Percentiles rank a stretch among this genome's conserved stretches.
phyloP scores from a whole-genome alignment of 2,888 invertebrate species.

The Azorinus chamasolen region DNA sequence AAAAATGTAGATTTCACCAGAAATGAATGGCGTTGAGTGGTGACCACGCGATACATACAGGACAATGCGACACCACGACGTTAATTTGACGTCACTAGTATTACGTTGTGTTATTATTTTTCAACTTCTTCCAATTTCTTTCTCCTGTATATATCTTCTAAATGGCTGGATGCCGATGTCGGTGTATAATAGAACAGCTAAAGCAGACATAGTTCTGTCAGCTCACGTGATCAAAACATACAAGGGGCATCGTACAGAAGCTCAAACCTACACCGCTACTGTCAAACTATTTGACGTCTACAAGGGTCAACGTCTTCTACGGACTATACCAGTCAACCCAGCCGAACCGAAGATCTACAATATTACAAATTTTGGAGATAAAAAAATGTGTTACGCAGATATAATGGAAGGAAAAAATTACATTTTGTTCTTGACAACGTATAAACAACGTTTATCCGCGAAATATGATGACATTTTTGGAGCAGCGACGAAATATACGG shows the following conservation, averaged over 20 bases:
- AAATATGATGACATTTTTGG: conserved; percentile 86
- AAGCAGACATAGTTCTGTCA: conserved; percentile 80
- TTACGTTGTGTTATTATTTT: conserved; percentile 45
- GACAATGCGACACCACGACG: conserved; percentile 48
- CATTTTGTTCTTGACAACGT: conserved; percentile 83
- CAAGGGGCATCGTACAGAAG: conserved; percentile 65
- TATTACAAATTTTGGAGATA: conserved; percentile 85
- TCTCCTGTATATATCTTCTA: conserved; percentile 82
- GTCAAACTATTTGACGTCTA: conserved; percentile 76
- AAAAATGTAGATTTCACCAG: not conserved
- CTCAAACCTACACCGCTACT: conserved; percentile 80
- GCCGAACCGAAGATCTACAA: conserved; percentile 72
- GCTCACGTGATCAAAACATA: conserved; percentile 75
- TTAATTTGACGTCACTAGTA: conserved; percentile 54
- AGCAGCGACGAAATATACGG: conserved; percentile 77
- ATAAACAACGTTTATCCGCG: conserved; percentile 80
- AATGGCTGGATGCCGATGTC: conserved; percentile 84
- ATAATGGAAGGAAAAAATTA: conserved; percentile 79
- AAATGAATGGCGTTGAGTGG: too few species aligned
- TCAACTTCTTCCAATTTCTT: conserved; percentile 55
- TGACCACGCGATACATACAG: too few species aligned
- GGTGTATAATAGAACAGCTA: conserved; percentile 75
- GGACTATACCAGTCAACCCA: conserved; percentile 50
- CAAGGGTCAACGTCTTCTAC: conserved; percentile 70
- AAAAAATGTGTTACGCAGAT: conserved; percentile 84